Conservation (phyloP, 2,797 vertebrate species). For the Ctenopoma multispine region DNA sequence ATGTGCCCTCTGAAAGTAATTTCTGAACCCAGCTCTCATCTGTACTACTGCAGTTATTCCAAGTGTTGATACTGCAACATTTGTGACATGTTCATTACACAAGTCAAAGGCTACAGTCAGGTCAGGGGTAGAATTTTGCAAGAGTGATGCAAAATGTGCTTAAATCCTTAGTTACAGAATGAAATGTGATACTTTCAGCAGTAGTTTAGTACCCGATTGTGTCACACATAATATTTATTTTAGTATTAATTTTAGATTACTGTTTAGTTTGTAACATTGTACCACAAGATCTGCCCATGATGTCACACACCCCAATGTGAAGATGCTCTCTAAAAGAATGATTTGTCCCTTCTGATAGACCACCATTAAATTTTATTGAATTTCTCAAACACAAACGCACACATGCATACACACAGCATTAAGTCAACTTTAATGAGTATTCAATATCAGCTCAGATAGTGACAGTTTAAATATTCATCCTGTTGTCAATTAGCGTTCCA, state of each 20-base stretch:
- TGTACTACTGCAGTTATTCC: conserved; percentile 18
- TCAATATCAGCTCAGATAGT: conserved; percentile 3
- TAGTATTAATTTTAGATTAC: background rate
- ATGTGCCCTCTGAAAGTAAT: conserved; percentile 24
- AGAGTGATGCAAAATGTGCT: no score
- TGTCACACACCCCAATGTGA: no score
- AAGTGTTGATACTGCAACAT: conserved; percentile 20
- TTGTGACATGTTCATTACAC: conserved; percentile 15
- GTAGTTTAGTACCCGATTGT: background rate
- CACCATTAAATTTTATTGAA: no score
- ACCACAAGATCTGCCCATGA: background rate
- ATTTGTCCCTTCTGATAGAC: no score
- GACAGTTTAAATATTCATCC: conserved; percentile 17
- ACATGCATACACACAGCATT: background rate
- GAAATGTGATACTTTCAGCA: background rate
- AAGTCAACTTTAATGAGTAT: conserved; percentile 1
- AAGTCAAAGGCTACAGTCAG: conserved; percentile 17
- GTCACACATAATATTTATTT: background rate
- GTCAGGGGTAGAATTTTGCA: conserved; percentile 8
- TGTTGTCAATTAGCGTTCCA: conserved; percentile 13
- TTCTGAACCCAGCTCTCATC: conserved; percentile 24
- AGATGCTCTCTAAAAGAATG: no score
- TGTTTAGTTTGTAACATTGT: background rate
- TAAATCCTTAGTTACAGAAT: background rate
- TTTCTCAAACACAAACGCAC: background rate